phyloP scores from a whole-genome alignment of 2,113 vertebrate genomes.

The Anolis carolinensis region DNA sequence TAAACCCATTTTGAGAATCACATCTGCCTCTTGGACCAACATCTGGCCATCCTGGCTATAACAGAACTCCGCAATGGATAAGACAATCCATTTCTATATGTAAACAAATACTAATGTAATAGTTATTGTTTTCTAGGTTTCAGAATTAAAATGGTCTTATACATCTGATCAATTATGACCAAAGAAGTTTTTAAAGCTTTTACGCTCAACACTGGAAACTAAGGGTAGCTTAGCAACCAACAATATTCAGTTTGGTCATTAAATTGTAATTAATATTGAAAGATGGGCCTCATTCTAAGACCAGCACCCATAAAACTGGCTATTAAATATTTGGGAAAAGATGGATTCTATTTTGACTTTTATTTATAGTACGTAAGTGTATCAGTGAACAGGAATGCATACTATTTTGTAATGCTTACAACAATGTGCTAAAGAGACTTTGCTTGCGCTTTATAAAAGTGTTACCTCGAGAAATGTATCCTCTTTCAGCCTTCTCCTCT shows the following conservation, averaged over 20 bases:
- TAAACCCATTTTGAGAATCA: not conserved
- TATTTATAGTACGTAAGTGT: accelerated
- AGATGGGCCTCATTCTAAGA: not conserved
- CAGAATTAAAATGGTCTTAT: not conserved
- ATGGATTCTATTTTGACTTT: not conserved
- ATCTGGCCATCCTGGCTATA: too few relatives aligned
- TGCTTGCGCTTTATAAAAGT: not conserved
- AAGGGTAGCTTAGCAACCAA: not conserved
- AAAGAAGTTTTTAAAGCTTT: not conserved
- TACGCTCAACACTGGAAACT: not conserved
- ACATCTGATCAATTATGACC: too few relatives aligned
- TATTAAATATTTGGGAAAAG: not conserved
- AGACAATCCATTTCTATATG: not conserved
- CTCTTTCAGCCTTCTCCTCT: not conserved
- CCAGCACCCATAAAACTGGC: not conserved
- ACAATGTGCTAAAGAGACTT: accelerated
- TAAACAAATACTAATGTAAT: not conserved
- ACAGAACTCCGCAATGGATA: too few relatives aligned
- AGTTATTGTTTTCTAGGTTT: not conserved
- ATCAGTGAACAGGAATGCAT: not conserved
- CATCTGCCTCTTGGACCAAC: not conserved
- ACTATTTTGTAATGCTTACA: not conserved
- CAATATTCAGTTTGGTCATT: not conserved
- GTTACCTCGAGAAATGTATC: not conserved
- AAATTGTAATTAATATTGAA: not conserved